A percentile compares a stretch with the other conserved stretches of the same genome.
phyloP scores from a whole-genome alignment of 2,888 invertebrate genomes.

The Dryococelus australis region DNA sequence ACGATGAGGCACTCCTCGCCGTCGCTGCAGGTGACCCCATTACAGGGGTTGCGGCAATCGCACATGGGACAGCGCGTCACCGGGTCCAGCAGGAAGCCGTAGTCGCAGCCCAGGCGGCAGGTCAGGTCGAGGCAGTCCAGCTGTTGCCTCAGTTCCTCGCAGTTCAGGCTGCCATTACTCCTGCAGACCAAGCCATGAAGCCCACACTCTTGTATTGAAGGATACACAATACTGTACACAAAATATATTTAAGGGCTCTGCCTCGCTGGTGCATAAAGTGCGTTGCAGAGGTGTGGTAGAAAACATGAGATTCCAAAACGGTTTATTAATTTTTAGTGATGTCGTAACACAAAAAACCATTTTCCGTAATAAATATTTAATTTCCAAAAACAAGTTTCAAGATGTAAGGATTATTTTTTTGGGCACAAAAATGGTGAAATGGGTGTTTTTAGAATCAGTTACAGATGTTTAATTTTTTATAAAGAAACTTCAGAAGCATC shows the following conservation, averaged over 20 bases:
- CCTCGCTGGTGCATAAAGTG: background rate
- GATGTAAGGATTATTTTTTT: no score
- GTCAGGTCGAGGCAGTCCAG: slow-evolving; percentile 75
- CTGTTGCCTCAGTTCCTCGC: slow-evolving; percentile 62
- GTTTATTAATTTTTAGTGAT: no score
- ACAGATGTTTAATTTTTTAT: no score
- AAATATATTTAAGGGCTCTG: background rate
- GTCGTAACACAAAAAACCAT: no score
- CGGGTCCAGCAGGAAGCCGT: slow-evolving; percentile 77
- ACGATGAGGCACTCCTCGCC: slow-evolving; percentile 81
- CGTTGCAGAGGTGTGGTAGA: no score
- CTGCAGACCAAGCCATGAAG: background rate
- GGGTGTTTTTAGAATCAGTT: no score
- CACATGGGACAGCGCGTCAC: slow-evolving; percentile 79
- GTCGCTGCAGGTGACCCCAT: slow-evolving; percentile 69
- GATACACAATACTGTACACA: background rate
- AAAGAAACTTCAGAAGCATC: no score
- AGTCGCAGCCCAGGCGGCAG: slow-evolving; percentile 85
- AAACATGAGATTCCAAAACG: no score
- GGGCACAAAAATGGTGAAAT: no score
- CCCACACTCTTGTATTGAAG: background rate
- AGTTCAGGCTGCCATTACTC: slow-evolving; percentile 39
- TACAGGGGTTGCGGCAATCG: slow-evolving; percentile 82
- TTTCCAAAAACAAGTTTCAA: no score
- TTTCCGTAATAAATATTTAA: no score